A percentile compares a stretch with the other conserved stretches of the same genome.
These are phyloP conservation scores for Choreutis nemorana DNA, from an alignment of 2,888 invertebrate species.

Conservation along the genomic window DNA sequence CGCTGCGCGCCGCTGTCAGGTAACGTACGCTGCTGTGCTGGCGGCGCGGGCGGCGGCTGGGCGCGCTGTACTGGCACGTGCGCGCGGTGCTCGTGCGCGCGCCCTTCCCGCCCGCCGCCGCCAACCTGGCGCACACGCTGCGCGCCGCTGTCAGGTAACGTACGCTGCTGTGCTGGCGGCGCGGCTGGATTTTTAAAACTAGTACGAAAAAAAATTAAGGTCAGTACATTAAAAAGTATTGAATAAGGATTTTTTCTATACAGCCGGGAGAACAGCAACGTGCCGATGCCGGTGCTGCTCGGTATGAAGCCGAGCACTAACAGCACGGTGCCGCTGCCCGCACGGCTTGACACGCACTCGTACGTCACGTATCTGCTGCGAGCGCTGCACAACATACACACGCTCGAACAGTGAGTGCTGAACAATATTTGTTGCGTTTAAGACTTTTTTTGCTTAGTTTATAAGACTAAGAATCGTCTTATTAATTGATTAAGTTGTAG, in stretches of 20 bases:
- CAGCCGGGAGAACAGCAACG: constrained; percentile 22
- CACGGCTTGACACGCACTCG: constrained; percentile 37
- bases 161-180: constrained; percentile 67
- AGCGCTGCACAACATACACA: constrained; percentile 44
- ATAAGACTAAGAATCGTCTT: too few species aligned
- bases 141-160: constrained; percentile 40
- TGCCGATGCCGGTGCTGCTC: constrained; percentile 37
- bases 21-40: constrained; percentile 79
- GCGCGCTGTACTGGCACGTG: constrained; percentile 87
- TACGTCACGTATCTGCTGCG: constrained; percentile 45
- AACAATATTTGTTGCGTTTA: background rate
- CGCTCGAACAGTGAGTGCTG: constrained; percentile 46
- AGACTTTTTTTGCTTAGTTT: too few species aligned
- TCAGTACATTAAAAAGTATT: too few species aligned
- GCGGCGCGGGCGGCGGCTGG: constrained; percentile 80
- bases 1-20: constrained; percentile 69
- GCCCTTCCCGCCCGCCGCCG: constrained; percentile 85
- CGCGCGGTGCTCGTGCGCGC: constrained; percentile 83
- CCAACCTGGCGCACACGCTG: constrained; percentile 80
- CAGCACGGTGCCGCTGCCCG: constrained; percentile 10
- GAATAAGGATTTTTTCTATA: too few species aligned
- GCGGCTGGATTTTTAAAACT: too few species aligned
- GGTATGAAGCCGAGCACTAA: constrained; percentile 17
- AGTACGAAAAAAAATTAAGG: too few species aligned
- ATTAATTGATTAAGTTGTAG: too few species aligned